Percentiles rank a stretch among this genome's conserved stretches.
These are phyloP conservation scores for Drosophila pseudoobscura DNA, from an alignment of 1,140 invertebrate species.

Conservation along the genomic window DNA sequence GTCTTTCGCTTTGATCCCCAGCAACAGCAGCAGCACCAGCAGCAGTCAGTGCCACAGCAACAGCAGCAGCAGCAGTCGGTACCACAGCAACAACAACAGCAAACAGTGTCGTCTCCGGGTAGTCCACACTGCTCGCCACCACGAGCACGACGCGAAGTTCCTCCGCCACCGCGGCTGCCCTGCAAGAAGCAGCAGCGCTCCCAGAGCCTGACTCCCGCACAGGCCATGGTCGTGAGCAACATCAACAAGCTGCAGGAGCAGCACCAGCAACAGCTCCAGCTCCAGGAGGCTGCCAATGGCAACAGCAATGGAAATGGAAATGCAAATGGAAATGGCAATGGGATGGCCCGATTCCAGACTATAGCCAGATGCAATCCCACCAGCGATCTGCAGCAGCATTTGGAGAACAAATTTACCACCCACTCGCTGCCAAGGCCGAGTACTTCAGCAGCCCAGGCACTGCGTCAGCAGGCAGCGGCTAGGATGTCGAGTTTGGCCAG, in stretches of 20 bases:
- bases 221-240: conserved; percentile 80
- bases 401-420: conserved; percentile 84
- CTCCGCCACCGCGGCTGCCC: conserved; percentile 85
- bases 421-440: conserved; percentile 85
- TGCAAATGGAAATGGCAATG: conserved; percentile 46
- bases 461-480: conserved; percentile 54
- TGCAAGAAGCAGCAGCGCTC: conserved; percentile 88
- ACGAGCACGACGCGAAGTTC: conserved; percentile 84
- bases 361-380: conserved; percentile 73
- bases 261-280: conserved; percentile 58
- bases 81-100: conserved; percentile 7
- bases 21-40: conserved; percentile 17
- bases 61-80: neutral
- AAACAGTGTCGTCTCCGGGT: conserved; percentile 26
- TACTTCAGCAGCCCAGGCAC: conserved; percentile 56
- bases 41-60: neutral
- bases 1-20: conserved; percentile 69
- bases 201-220: conserved; percentile 87
- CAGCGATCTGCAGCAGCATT: conserved; percentile 57
- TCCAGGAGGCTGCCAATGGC: conserved; percentile 25
- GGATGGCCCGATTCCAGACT: conserved; percentile 68
- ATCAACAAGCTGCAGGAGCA: conserved; percentile 69
- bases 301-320: conserved; percentile 64
- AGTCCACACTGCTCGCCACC: conserved; percentile 84
- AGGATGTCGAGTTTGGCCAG: conserved; percentile 82